These are phyloP conservation scores for Phoronis australis DNA, from an alignment of 2,888 invertebrate species.

Conservation along the genomic window DNA sequence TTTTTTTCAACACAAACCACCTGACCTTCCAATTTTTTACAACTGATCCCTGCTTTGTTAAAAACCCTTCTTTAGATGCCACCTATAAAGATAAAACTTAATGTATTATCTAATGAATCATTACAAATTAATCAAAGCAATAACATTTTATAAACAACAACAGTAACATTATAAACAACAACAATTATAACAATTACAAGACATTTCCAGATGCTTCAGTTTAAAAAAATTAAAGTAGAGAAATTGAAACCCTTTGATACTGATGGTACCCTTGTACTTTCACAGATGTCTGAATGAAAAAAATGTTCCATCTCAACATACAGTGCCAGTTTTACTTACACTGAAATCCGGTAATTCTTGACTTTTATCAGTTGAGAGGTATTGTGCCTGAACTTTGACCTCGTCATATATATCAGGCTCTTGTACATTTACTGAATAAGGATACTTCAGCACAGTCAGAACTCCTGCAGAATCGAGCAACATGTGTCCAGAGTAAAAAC, in stretches of 20 bases:
- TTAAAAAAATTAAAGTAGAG: background rate
- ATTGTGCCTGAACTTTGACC: slow-evolving; percentile 42
- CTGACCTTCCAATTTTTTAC: slow-evolving; percentile 45
- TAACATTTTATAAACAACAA: background rate
- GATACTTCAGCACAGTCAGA: slow-evolving; percentile 30
- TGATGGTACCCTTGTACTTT: background rate
- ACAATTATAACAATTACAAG: no score
- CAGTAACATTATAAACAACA: no score
- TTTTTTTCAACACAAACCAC: slow-evolving; percentile 43
- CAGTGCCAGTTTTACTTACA: slow-evolving; percentile 17
- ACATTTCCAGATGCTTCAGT: no score
- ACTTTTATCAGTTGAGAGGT: slow-evolving; percentile 21
- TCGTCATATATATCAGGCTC: slow-evolving; percentile 44
- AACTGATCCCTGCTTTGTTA: slow-evolving; percentile 44
- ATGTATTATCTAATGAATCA: background rate
- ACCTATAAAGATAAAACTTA: slow-evolving; percentile 23
- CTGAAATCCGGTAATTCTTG: slow-evolving; percentile 26
- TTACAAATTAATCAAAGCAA: background rate
- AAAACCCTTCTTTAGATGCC: slow-evolving; percentile 44
- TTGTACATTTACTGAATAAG: slow-evolving; percentile 38
- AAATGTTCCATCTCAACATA: background rate
- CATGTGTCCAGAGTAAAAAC: no score
- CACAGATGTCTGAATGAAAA: background rate
- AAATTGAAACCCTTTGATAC: background rate
- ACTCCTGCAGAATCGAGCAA: slow-evolving; percentile 25